phyloP scores from a whole-genome alignment of 2,113 vertebrate genomes.

The Mesoclemmys tuberculata region DNA sequence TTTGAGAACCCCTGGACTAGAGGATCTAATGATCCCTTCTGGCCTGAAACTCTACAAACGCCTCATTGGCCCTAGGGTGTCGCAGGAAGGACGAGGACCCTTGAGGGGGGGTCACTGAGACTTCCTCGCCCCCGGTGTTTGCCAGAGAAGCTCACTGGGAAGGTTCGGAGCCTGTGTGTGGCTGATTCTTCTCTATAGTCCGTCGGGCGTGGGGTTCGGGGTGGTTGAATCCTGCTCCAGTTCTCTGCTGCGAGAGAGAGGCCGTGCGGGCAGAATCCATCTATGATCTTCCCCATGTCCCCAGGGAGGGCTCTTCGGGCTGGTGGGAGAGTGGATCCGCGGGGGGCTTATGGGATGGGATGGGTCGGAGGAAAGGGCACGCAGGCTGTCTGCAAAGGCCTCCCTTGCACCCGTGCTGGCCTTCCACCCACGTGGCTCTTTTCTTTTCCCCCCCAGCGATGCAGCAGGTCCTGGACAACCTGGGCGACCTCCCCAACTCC shows the following conservation, averaged over 20 bases:
- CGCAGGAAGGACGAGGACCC: background rate
- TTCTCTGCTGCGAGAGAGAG: background rate
- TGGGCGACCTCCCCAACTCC: conserved; percentile 90
- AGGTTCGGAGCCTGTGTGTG: background rate
- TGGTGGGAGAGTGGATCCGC: background rate
- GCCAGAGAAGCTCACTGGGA: background rate
- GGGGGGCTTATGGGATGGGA: background rate
- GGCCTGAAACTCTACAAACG: background rate
- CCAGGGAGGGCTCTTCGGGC: background rate
- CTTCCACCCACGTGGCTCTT: background rate
- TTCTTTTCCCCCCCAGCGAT: conserved; percentile 79
- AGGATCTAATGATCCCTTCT: background rate
- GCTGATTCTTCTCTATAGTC: background rate
- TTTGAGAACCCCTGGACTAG: background rate
- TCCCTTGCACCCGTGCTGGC: too few relatives aligned
- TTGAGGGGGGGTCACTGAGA: background rate
- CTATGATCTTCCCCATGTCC: too few relatives aligned
- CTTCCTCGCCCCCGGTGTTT: background rate
- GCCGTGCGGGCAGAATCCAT: background rate
- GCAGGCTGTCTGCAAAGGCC: too few relatives aligned
- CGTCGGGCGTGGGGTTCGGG: background rate
- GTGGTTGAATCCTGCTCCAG: background rate
- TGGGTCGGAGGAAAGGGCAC: background rate
- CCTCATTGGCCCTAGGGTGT: background rate
- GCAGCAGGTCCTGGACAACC: conserved; percentile 92